phyloP scores from a whole-genome alignment of 2,888 invertebrate species.

The Drosophila borborema region DNA sequence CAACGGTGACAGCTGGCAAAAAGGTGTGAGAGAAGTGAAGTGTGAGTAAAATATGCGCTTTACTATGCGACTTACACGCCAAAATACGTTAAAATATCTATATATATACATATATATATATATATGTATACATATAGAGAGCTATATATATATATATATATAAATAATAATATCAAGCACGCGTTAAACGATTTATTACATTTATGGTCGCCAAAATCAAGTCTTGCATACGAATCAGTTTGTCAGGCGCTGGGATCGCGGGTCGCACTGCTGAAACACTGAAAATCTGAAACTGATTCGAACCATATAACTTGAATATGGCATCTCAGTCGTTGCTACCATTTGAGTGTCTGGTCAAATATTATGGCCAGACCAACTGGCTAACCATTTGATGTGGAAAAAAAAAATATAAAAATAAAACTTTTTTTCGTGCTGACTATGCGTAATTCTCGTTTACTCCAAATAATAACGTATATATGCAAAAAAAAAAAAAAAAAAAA shows the following conservation, averaged over 20 bases:
- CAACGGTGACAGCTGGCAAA: slow-evolving; percentile 57
- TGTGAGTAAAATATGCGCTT: slow-evolving; percentile 41
- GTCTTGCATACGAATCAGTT: slow-evolving; percentile 73
- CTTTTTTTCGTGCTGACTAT: slow-evolving; percentile 49
- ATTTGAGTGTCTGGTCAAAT: slow-evolving; percentile 63
- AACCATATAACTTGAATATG: slow-evolving; percentile 50
- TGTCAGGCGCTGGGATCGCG: slow-evolving; percentile 2
- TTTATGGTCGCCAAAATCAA: slow-evolving; percentile 70
- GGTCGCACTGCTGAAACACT: neutral
- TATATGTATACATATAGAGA: slow-evolving; percentile 28
- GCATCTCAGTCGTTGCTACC: slow-evolving; percentile 48
- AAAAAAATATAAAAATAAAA: neutral
- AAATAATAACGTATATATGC: slow-evolving; percentile 23
- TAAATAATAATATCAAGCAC: slow-evolving; percentile 74
- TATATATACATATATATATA: slow-evolving; percentile 39
- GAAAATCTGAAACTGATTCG: slow-evolving; percentile 67
- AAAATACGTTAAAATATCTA: slow-evolving; percentile 24
- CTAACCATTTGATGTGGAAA: slow-evolving; percentile 1
- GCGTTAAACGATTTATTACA: slow-evolving; percentile 80
- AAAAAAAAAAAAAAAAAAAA: slow-evolving; percentile 15
- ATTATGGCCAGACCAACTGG: slow-evolving; percentile 55
- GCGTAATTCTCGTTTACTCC: slow-evolving; percentile 68
- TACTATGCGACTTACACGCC: slow-evolving; percentile 36
- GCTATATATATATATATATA: neutral
- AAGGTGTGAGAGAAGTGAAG: slow-evolving; percentile 43